Evolutionary conservation across 2,888 invertebrate genomes (phyloP).

Genomic region (Endotricha flammealis): DNA sequence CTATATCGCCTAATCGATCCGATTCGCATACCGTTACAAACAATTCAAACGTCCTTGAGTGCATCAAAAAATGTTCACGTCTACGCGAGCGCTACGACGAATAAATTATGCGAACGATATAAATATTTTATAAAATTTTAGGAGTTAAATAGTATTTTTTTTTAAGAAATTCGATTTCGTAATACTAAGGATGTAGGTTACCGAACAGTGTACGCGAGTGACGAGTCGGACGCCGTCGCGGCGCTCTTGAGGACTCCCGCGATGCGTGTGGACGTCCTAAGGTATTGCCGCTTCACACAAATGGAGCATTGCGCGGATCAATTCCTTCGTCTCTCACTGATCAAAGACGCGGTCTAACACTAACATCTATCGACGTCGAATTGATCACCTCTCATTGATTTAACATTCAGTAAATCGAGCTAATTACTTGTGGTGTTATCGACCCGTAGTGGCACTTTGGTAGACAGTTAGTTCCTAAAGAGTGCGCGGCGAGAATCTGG

Average conservation of each 20-base stretch:
- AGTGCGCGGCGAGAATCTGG: conserved; percentile 8
- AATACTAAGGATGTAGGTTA: conserved; percentile 46
- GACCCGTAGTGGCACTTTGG: background rate
- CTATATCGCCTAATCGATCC: conserved; percentile 39
- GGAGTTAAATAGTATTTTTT: conserved; percentile 60
- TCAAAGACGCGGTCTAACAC: background rate
- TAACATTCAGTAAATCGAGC: background rate
- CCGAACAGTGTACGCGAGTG: conserved; percentile 33
- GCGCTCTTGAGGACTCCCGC: conserved; percentile 1
- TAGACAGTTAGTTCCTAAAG: background rate
- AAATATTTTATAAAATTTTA: conserved; percentile 66
- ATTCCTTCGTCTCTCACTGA: background rate
- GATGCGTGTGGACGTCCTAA: too few species aligned
- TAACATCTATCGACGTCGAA: background rate
- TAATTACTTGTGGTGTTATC: background rate
- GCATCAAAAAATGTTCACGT: conserved; percentile 38
- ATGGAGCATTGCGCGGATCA: background rate
- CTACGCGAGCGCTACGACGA: conserved; percentile 53
- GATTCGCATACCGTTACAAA: conserved; percentile 36
- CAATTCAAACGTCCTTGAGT: conserved; percentile 38
- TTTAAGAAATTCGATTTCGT: conserved; percentile 65
- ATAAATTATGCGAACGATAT: conserved; percentile 53
- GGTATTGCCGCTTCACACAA: background rate
- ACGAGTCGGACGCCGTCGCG: conserved; percentile 15
- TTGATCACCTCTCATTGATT: background rate